A percentile compares a stretch with the other conserved stretches of the same genome.
Evolutionary conservation across 2,797 vertebrate species (phyloP).

Genomic region (Parambassis ranga): DNA sequence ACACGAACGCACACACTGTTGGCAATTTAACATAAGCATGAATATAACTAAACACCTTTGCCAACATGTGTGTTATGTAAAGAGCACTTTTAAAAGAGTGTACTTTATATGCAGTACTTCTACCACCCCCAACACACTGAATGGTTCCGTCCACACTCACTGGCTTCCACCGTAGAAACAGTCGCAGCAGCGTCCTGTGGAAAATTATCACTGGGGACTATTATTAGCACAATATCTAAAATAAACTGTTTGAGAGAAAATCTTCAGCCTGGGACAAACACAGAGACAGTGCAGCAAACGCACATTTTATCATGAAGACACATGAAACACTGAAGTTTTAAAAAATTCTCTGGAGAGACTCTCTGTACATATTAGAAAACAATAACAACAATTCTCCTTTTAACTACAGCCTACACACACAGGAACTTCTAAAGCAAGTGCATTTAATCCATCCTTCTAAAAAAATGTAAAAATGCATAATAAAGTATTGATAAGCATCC

Average conservation of each 20-base stretch:
- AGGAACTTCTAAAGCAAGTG: neutral
- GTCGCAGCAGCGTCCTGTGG: slow-evolving; percentile 61
- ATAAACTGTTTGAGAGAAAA: slow-evolving; percentile 54
- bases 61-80: accelerated
- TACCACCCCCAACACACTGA: neutral
- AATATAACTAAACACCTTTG: too few species aligned
- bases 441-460: neutral
- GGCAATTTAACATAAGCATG: too few species aligned
- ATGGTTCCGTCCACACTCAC: slow-evolving; percentile 63
- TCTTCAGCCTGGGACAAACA: neutral
- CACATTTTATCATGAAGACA: neutral
- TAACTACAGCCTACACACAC: neutral
- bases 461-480: too few species aligned
- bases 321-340: too few species aligned
- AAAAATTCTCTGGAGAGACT: too few species aligned
- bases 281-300: neutral
- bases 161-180: slow-evolving; percentile 57
- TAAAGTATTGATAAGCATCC: neutral
- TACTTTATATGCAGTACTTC: neutral
- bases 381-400: too few species aligned
- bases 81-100: accelerated
- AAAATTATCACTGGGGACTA: slow-evolving; percentile 69
- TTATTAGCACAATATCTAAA: slow-evolving; percentile 70
- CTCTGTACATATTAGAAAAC: too few species aligned
- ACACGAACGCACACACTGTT: too few species aligned